Evolutionary conservation across 2,888 invertebrate genomes (phyloP).

Genomic region (Melinaea marsaeus): DNA sequence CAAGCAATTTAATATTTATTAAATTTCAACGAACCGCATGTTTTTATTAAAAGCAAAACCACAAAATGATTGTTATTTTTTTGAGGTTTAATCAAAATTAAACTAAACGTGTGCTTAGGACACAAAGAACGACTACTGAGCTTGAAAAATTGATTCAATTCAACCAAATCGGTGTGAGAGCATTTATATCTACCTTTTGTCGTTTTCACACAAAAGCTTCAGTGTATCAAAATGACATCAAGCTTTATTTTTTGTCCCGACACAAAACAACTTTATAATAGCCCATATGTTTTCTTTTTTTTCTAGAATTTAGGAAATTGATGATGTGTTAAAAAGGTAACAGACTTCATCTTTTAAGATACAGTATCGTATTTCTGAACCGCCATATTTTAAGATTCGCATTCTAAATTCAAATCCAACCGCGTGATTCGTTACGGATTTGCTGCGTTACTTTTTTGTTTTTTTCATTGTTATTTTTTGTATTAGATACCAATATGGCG

Average conservation of each 20-base stretch:
- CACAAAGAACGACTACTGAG: constrained; percentile 71
- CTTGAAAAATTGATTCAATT: constrained; percentile 76
- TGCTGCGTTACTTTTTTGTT: constrained; percentile 38
- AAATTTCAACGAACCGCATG: no score
- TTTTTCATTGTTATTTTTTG: constrained; percentile 32
- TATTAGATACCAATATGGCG: constrained; percentile 21
- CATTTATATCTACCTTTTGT: constrained; percentile 51
- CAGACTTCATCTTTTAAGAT: constrained; percentile 46
- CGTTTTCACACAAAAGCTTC: constrained; percentile 56
- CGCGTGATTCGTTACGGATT: constrained; percentile 48
- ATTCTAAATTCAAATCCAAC: constrained; percentile 50
- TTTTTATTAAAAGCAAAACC: no score
- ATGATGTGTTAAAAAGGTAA: constrained; percentile 77
- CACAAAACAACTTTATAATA: constrained; percentile 68
- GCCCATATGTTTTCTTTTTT: constrained; percentile 63
- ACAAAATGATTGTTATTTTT: constrained; percentile 9
- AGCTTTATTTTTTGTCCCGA: constrained; percentile 61
- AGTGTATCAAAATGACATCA: constrained; percentile 78
- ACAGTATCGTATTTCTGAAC: constrained; percentile 49
- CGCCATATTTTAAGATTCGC: constrained; percentile 58
- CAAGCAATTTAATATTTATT: no score
- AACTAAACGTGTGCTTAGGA: constrained; percentile 45
- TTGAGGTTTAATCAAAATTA: constrained; percentile 51
- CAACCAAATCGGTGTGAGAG: constrained; percentile 60
- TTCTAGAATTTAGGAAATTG: constrained; percentile 61